A percentile compares a stretch with the other conserved stretches of the same genome.
phyloP scores from a whole-genome alignment of 2,797 vertebrate genomes.

The Discoglossus pictus region DNA sequence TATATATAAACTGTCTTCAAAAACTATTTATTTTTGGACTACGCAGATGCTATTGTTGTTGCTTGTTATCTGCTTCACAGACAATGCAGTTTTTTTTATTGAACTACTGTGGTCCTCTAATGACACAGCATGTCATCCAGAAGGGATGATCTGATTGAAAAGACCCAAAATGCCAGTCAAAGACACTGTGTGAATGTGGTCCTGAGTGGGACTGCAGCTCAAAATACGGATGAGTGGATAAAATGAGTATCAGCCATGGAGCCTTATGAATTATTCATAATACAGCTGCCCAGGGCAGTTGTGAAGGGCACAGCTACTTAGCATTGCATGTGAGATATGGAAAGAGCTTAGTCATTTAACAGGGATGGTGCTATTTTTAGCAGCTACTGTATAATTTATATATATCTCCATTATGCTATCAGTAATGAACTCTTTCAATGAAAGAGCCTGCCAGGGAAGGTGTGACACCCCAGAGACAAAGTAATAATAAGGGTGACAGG shows the following conservation, averaged over 20 bases:
- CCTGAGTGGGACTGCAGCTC: no score
- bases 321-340: not conserved
- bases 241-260: conserved; percentile 7
- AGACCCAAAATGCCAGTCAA: no score
- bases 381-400: conserved; percentile 5
- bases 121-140: no score
- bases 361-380: conserved; percentile 16
- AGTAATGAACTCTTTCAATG: not conserved
- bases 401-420: not conserved
- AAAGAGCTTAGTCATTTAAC: not conserved
- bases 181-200: no score
- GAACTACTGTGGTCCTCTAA: no score
- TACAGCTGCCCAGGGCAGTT: conserved; percentile 9
- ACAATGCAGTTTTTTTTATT: no score
- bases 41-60: no score
- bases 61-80: no score
- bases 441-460: not conserved
- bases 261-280: conserved; percentile 17
- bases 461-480: conserved; percentile 8
- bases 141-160: no score
- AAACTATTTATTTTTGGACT: no score
- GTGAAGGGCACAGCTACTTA: conserved; percentile 16
- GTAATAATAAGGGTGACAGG: no score
- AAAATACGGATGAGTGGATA: not conserved
- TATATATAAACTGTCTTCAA: no score